These are phyloP conservation scores for Benthosema pterotum DNA, from an alignment of 2,797 vertebrate species.

Conservation along the genomic window DNA sequence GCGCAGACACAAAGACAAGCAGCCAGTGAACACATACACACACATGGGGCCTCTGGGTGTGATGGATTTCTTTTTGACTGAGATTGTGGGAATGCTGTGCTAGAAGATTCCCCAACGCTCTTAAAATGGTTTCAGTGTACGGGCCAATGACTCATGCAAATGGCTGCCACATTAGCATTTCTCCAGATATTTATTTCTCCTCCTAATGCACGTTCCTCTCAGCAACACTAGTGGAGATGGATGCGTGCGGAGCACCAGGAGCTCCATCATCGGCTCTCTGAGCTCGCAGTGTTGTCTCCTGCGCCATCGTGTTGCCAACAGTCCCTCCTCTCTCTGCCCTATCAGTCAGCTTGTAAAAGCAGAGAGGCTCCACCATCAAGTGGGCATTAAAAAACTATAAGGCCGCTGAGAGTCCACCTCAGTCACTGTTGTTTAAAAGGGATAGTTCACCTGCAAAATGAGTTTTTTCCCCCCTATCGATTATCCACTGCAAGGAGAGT, in stretches of 20 bases:
- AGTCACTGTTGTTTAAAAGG: constrained; percentile 16
- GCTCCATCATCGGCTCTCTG: neutral
- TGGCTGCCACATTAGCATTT: constrained; percentile 67
- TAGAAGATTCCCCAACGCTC: constrained; percentile 35
- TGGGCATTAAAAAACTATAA: constrained; percentile 19
- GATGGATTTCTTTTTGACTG: constrained; percentile 37
- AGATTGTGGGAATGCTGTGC: constrained; percentile 36
- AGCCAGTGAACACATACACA: neutral
- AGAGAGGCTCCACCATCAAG: constrained; percentile 27
- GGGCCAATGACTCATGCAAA: constrained; percentile 68
- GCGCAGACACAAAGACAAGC: neutral
- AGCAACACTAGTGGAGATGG: neutral
- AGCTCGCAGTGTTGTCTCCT: constrained; percentile 6
- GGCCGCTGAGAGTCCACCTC: constrained; percentile 36
- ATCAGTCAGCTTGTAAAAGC: constrained; percentile 29
- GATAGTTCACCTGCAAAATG: too few relatives aligned
- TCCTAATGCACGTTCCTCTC: constrained; percentile 29
- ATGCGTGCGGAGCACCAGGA: neutral
- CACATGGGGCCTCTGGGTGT: constrained; percentile 22
- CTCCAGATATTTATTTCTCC: constrained; percentile 46
- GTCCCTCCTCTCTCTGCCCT: constrained; percentile 2
- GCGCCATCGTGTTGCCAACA: neutral
- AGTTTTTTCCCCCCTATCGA: too few relatives aligned
- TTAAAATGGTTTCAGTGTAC: constrained; percentile 68
- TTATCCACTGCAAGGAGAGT: too few relatives aligned